Evolutionary conservation across 2,797 vertebrate genomes (phyloP).

Genomic region (Tachyglossus aculeatus): DNA sequence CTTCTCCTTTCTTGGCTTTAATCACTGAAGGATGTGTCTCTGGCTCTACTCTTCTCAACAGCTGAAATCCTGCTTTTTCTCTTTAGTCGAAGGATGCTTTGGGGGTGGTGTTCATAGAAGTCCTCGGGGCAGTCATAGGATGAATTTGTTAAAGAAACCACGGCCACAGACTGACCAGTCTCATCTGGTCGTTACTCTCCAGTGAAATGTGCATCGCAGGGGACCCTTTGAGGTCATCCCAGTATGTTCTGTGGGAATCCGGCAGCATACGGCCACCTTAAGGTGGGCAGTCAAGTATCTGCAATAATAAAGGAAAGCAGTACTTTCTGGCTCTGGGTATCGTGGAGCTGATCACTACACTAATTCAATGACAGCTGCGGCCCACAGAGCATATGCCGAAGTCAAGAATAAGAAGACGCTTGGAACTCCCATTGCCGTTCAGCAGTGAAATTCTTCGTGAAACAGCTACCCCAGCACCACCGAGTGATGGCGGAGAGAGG

Average conservation of each 20-base stretch:
- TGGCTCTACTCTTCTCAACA: too few relatives aligned
- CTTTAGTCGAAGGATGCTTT: too few relatives aligned
- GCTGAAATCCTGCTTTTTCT: too few relatives aligned
- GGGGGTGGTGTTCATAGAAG: too few relatives aligned
- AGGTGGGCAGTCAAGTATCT: slow-evolving; percentile 24
- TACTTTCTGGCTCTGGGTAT: not conserved
- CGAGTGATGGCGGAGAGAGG: not conserved
- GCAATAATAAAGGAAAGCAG: not conserved
- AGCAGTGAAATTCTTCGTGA: slow-evolving; percentile 13
- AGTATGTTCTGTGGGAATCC: not conserved
- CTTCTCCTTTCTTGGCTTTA: not conserved
- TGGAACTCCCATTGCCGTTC: not conserved
- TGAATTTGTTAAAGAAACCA: too few relatives aligned
- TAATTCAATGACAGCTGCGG: slow-evolving; percentile 31
- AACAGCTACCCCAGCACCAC: not conserved
- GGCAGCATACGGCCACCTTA: not conserved
- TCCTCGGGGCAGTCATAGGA: too few relatives aligned
- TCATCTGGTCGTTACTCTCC: too few relatives aligned
- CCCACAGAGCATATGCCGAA: slow-evolving; percentile 16
- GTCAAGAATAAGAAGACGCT: slow-evolving; percentile 14
- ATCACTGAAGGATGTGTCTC: not conserved
- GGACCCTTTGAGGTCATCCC: slow-evolving; percentile 12
- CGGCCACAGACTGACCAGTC: too few relatives aligned
- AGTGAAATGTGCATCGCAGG: too few relatives aligned
- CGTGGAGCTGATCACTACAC: not conserved